Evolutionary conservation across 2,888 invertebrate species (phyloP).

Genomic region (Eurytoma adleriae): DNA sequence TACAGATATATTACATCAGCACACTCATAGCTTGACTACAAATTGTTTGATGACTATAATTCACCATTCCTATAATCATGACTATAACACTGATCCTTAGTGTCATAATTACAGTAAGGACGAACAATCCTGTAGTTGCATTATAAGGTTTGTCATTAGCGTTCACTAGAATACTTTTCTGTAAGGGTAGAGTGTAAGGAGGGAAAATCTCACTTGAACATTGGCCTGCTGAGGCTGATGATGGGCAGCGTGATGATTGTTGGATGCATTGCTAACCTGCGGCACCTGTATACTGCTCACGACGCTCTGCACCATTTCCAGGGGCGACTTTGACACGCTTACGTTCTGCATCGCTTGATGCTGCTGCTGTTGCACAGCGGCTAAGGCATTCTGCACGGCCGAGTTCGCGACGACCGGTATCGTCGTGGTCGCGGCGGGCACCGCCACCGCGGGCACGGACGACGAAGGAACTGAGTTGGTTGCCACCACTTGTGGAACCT

Average conservation of each 20-base stretch:
- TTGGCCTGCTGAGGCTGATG: conserved; percentile 61
- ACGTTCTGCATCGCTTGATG: conserved; percentile 69
- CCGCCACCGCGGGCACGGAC: conserved; percentile 39
- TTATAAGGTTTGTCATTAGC: too few species aligned
- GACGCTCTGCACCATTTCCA: conserved; percentile 88
- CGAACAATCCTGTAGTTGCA: too few species aligned
- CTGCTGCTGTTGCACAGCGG: conserved; percentile 68
- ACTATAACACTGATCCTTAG: too few species aligned
- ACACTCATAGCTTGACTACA: too few species aligned
- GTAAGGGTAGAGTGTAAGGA: too few species aligned
- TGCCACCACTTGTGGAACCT: conserved; percentile 67
- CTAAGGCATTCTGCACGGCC: conserved; percentile 60
- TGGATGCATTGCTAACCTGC: conserved; percentile 70
- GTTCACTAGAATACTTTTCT: too few species aligned
- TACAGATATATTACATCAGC: too few species aligned
- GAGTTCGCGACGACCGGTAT: conserved; percentile 64
- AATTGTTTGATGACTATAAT: too few species aligned
- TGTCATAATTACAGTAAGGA: too few species aligned
- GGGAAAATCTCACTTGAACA: conserved; percentile 24
- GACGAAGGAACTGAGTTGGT: conserved; percentile 50
- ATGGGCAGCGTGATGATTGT: conserved; percentile 64
- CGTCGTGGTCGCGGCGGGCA: conserved; percentile 76
- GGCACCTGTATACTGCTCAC: conserved; percentile 83
- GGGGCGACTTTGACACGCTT: conserved; percentile 80
- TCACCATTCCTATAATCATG: too few species aligned